These are phyloP conservation scores for Phrynosoma platyrhinos DNA, from an alignment of 2,113 vertebrate genomes.

Conservation along the genomic window DNA sequence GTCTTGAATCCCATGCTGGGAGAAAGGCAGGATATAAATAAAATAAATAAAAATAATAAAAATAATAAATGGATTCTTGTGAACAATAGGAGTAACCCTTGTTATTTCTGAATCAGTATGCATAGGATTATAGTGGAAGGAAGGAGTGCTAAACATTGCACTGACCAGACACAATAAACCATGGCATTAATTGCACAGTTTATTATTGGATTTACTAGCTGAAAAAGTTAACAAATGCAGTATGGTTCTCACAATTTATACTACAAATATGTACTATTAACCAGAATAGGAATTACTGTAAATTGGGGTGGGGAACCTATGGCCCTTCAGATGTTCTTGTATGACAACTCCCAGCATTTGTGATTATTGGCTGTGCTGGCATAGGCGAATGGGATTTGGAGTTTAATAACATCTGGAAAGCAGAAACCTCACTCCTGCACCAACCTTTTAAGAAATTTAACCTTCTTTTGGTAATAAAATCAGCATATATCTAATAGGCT, in stretches of 20 bases:
- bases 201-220: not conserved
- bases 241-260: not conserved
- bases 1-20: not conserved
- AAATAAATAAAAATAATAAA: not conserved
- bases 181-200: not conserved
- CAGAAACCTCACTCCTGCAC: too few relatives aligned
- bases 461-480: too few relatives aligned
- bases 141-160: not conserved
- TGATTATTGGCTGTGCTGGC: not conserved
- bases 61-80: too few relatives aligned
- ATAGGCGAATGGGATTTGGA: too few relatives aligned
- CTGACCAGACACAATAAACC: not conserved
- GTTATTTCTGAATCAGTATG: not conserved
- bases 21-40: not conserved
- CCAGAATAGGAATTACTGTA: not conserved
- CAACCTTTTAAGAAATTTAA: too few relatives aligned
- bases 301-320: not conserved
- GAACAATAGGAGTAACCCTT: not conserved
- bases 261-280: not conserved
- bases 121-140: not conserved
- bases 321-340: not conserved
- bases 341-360: not conserved
- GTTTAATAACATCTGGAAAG: too few relatives aligned
- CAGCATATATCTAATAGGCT: too few relatives aligned
- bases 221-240: not conserved